These are phyloP conservation scores for Amphiprion ocellaris DNA, from an alignment of 2,113 vertebrate genomes.

Conservation along the genomic window DNA sequence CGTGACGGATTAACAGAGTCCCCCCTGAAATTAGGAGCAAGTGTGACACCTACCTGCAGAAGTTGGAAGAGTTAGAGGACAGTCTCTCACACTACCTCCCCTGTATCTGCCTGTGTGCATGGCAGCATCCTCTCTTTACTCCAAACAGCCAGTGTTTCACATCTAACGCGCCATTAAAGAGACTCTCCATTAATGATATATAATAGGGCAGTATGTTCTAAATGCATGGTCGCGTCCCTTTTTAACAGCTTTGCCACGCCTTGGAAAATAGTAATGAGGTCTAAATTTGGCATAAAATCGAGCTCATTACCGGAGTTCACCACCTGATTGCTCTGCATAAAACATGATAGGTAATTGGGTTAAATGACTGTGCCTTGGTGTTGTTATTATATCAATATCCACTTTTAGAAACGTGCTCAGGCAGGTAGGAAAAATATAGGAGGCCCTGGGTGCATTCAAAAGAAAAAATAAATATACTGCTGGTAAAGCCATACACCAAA, in stretches of 20 bases:
- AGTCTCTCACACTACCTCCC: background rate
- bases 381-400: slow-evolving; percentile 84
- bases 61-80: slow-evolving; percentile 87
- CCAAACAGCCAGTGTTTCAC: slow-evolving; percentile 69
- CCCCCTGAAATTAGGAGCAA: slow-evolving; percentile 91
- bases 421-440: background rate
- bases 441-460: slow-evolving; percentile 21
- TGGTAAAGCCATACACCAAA: slow-evolving; percentile 7
- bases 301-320: slow-evolving; percentile 98
- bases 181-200: slow-evolving; percentile 79
- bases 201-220: slow-evolving; percentile 81
- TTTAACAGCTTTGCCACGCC: slow-evolving; percentile 86
- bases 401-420: slow-evolving; percentile 68
- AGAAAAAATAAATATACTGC: background rate
- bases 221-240: slow-evolving; percentile 80
- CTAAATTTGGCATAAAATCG: slow-evolving; percentile 99
- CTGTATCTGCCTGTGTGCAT: slow-evolving; percentile 18
- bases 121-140: slow-evolving; percentile 46
- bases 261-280: slow-evolving; percentile 91
- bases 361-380: slow-evolving; percentile 88
- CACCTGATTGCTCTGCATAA: slow-evolving; percentile 96
- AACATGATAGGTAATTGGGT: slow-evolving; percentile 97
- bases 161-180: slow-evolving; percentile 79
- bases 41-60: slow-evolving; percentile 99
- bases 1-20: slow-evolving; percentile 77